Evolutionary conservation across 1,140 invertebrate species (phyloP).

Genomic region (Micrasema longulum): DNA sequence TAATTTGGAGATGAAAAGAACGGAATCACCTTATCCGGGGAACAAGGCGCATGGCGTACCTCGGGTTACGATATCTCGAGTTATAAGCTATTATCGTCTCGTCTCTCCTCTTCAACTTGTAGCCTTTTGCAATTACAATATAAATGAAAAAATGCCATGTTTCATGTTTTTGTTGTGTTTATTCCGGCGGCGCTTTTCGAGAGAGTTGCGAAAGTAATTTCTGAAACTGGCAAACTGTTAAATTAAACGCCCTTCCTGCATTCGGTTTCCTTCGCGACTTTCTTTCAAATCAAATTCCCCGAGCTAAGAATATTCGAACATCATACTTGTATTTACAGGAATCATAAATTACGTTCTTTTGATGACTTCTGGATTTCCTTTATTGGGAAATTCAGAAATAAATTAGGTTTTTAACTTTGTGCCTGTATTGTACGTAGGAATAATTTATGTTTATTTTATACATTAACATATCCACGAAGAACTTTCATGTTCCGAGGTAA

Average conservation of each 20-base stretch:
- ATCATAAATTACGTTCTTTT: too few species aligned
- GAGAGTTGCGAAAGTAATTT: constrained; percentile 55
- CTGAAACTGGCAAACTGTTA: constrained; percentile 56
- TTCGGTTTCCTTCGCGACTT: constrained; percentile 3
- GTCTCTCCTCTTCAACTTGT: constrained; percentile 52
- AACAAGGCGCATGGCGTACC: neutral
- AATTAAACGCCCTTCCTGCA: constrained; percentile 47
- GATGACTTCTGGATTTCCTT: too few species aligned
- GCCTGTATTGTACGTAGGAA: too few species aligned
- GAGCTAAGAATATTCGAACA: too few species aligned
- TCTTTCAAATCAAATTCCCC: too few species aligned
- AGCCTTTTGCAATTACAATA: constrained; percentile 56
- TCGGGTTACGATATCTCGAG: neutral
- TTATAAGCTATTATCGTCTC: constrained; percentile 41
- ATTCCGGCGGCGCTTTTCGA: constrained; percentile 45
- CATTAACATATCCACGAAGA: too few species aligned
- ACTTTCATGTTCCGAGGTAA: too few species aligned
- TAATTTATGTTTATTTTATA: too few species aligned
- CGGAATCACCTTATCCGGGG: constrained; percentile 30
- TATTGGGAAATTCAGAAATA: too few species aligned
- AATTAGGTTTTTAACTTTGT: too few species aligned
- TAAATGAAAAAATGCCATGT: constrained; percentile 53
- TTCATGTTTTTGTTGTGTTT: constrained; percentile 48
- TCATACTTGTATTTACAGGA: too few species aligned
- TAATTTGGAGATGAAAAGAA: constrained; percentile 45